These are phyloP conservation scores for Caprella mutica DNA, from an alignment of 2,888 invertebrate genomes.

Conservation along the genomic window DNA sequence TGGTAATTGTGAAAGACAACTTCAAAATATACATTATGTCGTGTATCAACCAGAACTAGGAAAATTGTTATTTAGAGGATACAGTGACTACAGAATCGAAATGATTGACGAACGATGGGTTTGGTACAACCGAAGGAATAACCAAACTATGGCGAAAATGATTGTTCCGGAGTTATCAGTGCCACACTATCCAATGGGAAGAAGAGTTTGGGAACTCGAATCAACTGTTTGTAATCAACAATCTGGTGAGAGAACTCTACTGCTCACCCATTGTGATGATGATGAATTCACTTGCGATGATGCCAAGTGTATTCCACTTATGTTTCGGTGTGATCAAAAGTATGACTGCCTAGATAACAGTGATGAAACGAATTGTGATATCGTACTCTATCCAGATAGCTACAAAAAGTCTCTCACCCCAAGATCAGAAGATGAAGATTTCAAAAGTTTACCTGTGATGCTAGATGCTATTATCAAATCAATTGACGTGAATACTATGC, in stretches of 20 bases:
- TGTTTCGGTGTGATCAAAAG: slow-evolving; percentile 23
- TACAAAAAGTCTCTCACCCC: slow-evolving; percentile 23
- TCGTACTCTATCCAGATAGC: slow-evolving; percentile 15
- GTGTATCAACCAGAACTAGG: slow-evolving; percentile 16
- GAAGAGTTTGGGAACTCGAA: slow-evolving; percentile 19
- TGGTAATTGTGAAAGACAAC: not conserved
- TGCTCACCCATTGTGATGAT: slow-evolving; percentile 12
- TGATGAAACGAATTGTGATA: slow-evolving; percentile 18
- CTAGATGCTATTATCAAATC: slow-evolving; percentile 13
- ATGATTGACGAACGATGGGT: slow-evolving; percentile 9
- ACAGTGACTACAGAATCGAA: slow-evolving; percentile 18
- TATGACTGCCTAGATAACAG: slow-evolving; percentile 25
- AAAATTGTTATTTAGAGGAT: slow-evolving; percentile 18
- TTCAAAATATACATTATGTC: slow-evolving; percentile 9
- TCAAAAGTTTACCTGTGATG: slow-evolving; percentile 11
- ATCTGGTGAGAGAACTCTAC: slow-evolving; percentile 6
- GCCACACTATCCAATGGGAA: slow-evolving; percentile 21
- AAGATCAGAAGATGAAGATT: not conserved
- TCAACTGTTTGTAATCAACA: slow-evolving; percentile 15
- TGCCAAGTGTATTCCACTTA: slow-evolving; percentile 17
- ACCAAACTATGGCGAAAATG: slow-evolving; percentile 17
- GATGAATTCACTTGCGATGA: slow-evolving; percentile 24
- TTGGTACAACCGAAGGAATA: slow-evolving; percentile 18
- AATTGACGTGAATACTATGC: slow-evolving; percentile 14
- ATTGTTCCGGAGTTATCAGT: not conserved